phyloP scores from a whole-genome alignment of 2,113 vertebrate genomes.

The Scopus umbretta region DNA sequence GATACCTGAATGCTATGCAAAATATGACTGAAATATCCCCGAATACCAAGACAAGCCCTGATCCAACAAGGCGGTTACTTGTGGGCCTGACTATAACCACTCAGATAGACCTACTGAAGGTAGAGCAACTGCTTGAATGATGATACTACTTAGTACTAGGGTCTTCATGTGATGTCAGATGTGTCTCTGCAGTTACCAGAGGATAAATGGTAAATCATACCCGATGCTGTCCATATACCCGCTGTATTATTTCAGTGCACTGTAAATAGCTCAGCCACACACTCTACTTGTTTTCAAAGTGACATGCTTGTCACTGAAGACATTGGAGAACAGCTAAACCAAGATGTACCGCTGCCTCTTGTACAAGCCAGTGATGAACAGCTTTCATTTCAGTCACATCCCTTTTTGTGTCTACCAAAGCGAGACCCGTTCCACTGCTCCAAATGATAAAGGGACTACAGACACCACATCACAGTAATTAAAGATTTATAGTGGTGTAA shows the following conservation, averaged over 20 bases:
- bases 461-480: neutral
- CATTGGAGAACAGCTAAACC: neutral
- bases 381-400: neutral
- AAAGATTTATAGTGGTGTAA: slow-evolving; percentile 15
- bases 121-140: neutral
- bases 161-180: neutral
- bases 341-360: neutral
- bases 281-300: neutral
- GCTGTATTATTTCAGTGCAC: neutral
- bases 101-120: neutral
- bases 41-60: neutral
- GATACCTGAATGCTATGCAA: neutral
- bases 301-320: neutral
- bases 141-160: neutral
- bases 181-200: neutral
- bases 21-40: neutral
- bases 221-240: neutral
- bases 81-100: neutral
- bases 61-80: neutral
- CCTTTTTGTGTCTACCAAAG: neutral
- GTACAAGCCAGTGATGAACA: neutral
- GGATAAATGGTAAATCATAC: neutral
- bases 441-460: neutral
- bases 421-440: neutral
- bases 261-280: neutral